Percentiles rank a stretch among this genome's conserved stretches.
These are phyloP conservation scores for Meandrina meandrites DNA, from an alignment of 92 coral and sea anemone genomes.

Conservation along the genomic window DNA sequence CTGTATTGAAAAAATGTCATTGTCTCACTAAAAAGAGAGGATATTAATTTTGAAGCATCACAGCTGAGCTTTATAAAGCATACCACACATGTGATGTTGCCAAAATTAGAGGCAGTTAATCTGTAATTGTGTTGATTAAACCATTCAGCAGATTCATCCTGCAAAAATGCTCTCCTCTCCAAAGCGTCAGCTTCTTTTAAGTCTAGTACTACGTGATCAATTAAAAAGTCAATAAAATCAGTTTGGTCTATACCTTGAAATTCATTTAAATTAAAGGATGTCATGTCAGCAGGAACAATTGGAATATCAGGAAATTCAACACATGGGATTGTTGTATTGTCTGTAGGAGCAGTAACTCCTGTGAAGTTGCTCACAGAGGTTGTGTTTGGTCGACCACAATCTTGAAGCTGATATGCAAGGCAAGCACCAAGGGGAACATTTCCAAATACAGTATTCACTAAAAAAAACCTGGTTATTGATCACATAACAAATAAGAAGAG, in stretches of 20 bases:
- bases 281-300: background rate
- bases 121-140: slow-evolving; percentile 39
- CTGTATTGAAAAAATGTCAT: too few relatives aligned
- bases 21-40: too few relatives aligned
- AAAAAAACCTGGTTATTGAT: slow-evolving; percentile 38
- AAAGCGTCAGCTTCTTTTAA: slow-evolving; percentile 34
- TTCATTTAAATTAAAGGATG: slow-evolving; percentile 21
- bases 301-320: slow-evolving; percentile 28
- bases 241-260: background rate
- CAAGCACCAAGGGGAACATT: slow-evolving; percentile 44
- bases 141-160: slow-evolving; percentile 62
- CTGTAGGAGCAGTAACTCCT: background rate
- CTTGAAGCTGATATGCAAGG: slow-evolving; percentile 63
- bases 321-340: background rate
- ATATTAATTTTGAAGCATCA: too few relatives aligned
- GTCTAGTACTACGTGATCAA: slow-evolving; percentile 22
- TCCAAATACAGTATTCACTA: slow-evolving; percentile 52
- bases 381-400: slow-evolving; percentile 61
- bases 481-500: slow-evolving; percentile 18
- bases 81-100: too few relatives aligned
- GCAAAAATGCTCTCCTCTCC: slow-evolving; percentile 46
- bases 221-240: background rate
- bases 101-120: slow-evolving; percentile 69
- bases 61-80: too few relatives aligned
- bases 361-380: background rate